phyloP scores from a whole-genome alignment of 2,888 invertebrate genomes.

The Hanleya hanleyi region DNA sequence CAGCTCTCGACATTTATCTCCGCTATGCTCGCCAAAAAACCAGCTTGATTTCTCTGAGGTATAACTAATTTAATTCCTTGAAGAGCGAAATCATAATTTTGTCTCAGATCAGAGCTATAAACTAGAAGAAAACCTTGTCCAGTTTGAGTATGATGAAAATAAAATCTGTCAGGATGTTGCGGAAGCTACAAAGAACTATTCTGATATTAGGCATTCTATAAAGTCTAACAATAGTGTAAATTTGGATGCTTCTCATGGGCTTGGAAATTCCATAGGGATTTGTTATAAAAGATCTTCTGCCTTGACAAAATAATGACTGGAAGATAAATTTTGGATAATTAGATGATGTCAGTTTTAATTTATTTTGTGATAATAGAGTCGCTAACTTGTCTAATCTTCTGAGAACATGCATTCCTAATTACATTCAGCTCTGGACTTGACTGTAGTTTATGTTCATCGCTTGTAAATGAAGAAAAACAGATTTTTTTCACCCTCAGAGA shows the following conservation, averaged over 20 bases:
- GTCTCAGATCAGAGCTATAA: neutral
- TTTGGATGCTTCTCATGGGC: too few species aligned
- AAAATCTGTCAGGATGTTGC: neutral
- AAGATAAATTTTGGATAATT: neutral
- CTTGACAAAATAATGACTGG: neutral
- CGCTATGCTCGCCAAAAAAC: neutral
- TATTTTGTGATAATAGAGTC: too few species aligned
- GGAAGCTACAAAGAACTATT: neutral
- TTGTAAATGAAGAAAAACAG: too few species aligned
- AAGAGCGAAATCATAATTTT: neutral
- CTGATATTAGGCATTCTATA: too few species aligned
- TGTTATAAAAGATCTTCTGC: too few species aligned
- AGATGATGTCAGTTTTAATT: constrained; percentile 4
- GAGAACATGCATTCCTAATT: too few species aligned
- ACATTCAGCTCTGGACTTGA: too few species aligned
- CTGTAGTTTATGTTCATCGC: too few species aligned
- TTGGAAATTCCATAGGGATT: too few species aligned
- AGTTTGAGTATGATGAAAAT: neutral
- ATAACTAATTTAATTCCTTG: neutral
- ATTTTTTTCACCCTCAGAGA: too few species aligned
- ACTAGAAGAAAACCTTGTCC: neutral
- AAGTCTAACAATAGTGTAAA: too few species aligned
- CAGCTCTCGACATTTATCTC: neutral
- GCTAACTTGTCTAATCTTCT: too few species aligned
- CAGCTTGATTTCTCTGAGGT: neutral